Conservation (phyloP, 2,113 vertebrate genomes). For the Eudyptes chrysolophus region DNA sequence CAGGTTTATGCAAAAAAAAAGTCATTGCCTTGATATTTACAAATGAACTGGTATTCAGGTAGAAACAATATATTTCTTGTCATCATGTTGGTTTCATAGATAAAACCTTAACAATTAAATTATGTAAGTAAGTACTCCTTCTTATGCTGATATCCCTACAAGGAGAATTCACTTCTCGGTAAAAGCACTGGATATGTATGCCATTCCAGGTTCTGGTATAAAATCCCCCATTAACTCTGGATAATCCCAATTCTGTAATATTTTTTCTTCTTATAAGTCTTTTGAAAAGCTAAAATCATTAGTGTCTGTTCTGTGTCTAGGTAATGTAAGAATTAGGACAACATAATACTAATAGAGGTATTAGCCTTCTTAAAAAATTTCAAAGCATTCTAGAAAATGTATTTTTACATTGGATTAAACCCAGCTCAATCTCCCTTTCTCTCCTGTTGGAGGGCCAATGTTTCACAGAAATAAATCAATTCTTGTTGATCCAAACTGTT, state of each 20-base stretch:
- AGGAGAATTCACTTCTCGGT: not conserved
- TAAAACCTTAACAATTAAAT: not conserved
- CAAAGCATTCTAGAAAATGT: not conserved
- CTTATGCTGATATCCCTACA: not conserved
- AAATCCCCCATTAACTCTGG: not conserved
- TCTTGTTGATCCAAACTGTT: not conserved
- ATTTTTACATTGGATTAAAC: not conserved
- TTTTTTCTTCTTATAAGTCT: not conserved
- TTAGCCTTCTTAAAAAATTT: not conserved
- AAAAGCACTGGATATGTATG: not conserved
- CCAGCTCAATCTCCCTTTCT: not conserved
- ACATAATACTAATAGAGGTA: not conserved
- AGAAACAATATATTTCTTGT: not conserved
- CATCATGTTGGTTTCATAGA: not conserved
- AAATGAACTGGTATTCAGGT: not conserved
- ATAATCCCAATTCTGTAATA: not conserved
- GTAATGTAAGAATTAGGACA: not conserved
- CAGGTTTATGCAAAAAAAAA: not conserved
- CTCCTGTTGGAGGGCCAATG: too few species aligned
- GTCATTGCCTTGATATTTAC: not conserved
- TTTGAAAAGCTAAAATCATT: not conserved
- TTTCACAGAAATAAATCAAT: too few species aligned
- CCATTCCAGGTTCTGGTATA: not conserved
- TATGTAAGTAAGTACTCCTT: not conserved
- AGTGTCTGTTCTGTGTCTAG: not conserved